Evolutionary conservation across 2,113 vertebrate genomes (phyloP), one percentile per base, ranked within the genome.

Genomic region (Neodontobutis hainanensis): DNA sequence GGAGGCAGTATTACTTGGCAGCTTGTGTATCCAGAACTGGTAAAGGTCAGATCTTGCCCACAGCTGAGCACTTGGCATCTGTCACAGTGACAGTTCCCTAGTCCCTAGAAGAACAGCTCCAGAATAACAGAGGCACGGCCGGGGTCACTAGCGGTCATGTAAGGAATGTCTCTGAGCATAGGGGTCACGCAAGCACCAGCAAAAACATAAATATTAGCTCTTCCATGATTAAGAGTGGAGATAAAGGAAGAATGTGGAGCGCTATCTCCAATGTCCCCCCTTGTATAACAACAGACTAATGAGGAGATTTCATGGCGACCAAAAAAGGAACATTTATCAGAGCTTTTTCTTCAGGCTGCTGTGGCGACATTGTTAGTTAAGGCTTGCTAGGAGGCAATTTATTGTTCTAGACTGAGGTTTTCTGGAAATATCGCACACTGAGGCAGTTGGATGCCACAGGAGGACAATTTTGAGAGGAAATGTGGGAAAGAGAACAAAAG

Each of bases 41-140:
- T 90, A 91, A 92, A 93, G 93, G 94, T 95, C 93, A 92, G 90
- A 90, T 90, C 90, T 90, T 75, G 93, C 94, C 93, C 87, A 87
- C 84, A 91, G 90, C 90, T 87, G 90, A 81, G 89, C 92, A 92
- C 85, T 95, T 90, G 93, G 94, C 95, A 95, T 95, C 94, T 93
- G 93, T 95, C 95, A 95, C 92, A 94, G 93, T 94, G 94, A 95
- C 94, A 94, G 94, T 88, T 53, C 92, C 89, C 84, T 93, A 84
- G 91, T 90, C 92, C 92, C 91, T 89, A 90, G 87, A 80, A 90
- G 91, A 90, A 88, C 91, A 89, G 94, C 92, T 94, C 91, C 90
- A 73, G 78, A 93, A 93, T 76, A 92, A 94, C 75, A 84, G 84
- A 92, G 91, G 92, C 92, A 89, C 92, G 90, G 87, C 92, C 89